Evolutionary conservation across 2,113 vertebrate species (phyloP).

Genomic region (Gambusia affinis): DNA sequence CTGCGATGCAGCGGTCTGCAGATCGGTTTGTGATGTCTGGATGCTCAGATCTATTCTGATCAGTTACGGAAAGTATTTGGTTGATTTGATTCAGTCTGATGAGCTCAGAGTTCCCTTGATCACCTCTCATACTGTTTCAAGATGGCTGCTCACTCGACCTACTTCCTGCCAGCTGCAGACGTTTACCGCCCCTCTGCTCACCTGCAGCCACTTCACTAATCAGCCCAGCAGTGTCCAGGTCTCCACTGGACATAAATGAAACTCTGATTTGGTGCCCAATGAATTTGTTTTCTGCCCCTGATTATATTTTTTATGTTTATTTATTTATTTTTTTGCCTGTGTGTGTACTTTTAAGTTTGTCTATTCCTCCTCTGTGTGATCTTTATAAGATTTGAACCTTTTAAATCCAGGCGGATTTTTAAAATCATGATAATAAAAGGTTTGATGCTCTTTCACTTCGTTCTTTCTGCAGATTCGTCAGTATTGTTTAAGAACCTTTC

Average conservation of each 20-base stretch:
- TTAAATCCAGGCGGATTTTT: not conserved
- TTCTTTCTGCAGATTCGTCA: slow-evolving; percentile 2
- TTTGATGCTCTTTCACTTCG: not conserved
- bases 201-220: slow-evolving; percentile 1
- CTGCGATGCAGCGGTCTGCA: not conserved
- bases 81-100: not conserved
- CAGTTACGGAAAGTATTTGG: not conserved
- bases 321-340: not conserved
- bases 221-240: not conserved
- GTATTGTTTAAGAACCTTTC: slow-evolving; percentile 29
- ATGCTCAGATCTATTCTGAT: not conserved
- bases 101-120: not conserved
- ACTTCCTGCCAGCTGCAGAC: slow-evolving; percentile 2
- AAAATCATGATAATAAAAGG: not conserved
- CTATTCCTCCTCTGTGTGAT: not conserved
- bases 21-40: not conserved
- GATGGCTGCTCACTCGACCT: not conserved
- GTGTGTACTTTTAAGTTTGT: not conserved
- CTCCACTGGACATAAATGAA: not conserved
- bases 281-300: not conserved
- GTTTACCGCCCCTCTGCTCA: not conserved
- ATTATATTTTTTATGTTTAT: not conserved
- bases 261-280: not conserved
- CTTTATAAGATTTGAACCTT: not conserved
- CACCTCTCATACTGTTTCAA: not conserved